phyloP scores from a whole-genome alignment of 2,797 vertebrate genomes.

The Sphenopsis melanotis region DNA sequence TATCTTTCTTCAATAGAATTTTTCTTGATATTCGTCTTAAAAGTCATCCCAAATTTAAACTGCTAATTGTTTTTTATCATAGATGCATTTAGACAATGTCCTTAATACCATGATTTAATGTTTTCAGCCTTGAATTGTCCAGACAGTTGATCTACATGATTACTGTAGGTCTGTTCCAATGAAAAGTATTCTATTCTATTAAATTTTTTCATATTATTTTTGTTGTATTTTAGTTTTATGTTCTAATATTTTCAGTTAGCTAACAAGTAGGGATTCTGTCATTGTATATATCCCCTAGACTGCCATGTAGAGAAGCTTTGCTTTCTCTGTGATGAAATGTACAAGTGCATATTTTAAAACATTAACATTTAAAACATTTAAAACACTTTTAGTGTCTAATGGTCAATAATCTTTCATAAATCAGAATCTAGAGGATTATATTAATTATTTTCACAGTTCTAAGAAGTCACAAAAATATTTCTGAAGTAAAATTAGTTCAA shows the following conservation, averaged over 20 bases:
- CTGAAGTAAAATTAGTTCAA: not conserved
- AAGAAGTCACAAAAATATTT: not conserved
- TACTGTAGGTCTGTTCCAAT: not conserved
- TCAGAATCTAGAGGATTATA: not conserved
- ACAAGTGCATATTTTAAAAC: not conserved
- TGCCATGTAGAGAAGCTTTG: not conserved
- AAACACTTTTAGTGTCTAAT: not conserved
- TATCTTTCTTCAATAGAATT: not conserved
- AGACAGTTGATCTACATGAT: not conserved
- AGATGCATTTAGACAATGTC: not conserved
- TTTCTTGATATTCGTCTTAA: not conserved
- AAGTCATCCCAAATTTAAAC: not conserved
- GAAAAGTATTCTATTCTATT: not conserved
- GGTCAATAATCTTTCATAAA: too few relatives aligned
- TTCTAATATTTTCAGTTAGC: not conserved
- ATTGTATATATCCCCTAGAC: too few relatives aligned
- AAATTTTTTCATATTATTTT: not conserved
- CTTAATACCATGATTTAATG: not conserved
- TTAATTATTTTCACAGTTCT: not conserved
- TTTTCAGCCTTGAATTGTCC: not conserved
- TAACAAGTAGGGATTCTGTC: not conserved
- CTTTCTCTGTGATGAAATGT: not conserved
- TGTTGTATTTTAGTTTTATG: not conserved
- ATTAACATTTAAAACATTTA: too few relatives aligned
- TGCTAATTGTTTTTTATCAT: not conserved